Percentiles rank a stretch among this genome's conserved stretches.
These are phyloP conservation scores for Drosophila meridiana DNA, from an alignment of 2,888 invertebrate species.

Conservation along the genomic window DNA sequence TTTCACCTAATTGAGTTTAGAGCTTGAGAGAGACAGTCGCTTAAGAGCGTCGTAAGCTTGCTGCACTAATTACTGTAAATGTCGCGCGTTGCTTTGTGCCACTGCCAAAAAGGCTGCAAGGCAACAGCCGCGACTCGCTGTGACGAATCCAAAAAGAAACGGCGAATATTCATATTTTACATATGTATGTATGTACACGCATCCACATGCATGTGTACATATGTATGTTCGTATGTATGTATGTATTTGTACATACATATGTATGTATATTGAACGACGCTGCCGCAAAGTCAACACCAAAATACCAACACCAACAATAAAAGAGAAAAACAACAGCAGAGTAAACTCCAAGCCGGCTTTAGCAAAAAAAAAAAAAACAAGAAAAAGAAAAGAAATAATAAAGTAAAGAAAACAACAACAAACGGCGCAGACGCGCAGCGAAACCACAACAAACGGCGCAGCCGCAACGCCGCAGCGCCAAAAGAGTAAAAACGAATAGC, in stretches of 20 bases:
- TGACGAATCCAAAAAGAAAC: constrained; percentile 31
- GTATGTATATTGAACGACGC: constrained; percentile 20
- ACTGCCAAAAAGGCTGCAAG: constrained; percentile 10
- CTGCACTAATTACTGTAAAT: constrained; percentile 26
- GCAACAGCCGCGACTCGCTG: constrained; percentile 3
- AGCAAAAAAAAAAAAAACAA: constrained; percentile 40
- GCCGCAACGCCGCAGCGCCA: constrained; percentile 54
- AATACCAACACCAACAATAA: constrained; percentile 44
- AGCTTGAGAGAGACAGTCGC: constrained; percentile 1
- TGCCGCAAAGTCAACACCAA: constrained; percentile 56
- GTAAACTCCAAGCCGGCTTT: constrained; percentile 67
- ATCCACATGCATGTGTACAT: not conserved
- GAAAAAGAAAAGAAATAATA: constrained; percentile 11
- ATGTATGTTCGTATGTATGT: not conserved
- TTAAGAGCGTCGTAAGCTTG: constrained; percentile 8
- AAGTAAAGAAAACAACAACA: constrained; percentile 37
- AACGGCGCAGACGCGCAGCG: constrained; percentile 49
- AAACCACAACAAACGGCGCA: constrained; percentile 73
- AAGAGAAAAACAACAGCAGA: constrained; percentile 37
- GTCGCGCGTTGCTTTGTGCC: constrained; percentile 9
- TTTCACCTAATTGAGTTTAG: not conserved
- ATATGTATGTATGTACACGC: not conserved
- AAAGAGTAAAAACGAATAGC: not conserved
- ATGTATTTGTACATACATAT: not conserved
- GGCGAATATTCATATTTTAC: constrained; percentile 35